Percentiles rank a stretch among this genome's conserved stretches.
phyloP scores from a whole-genome alignment of 2,888 invertebrate genomes.

The Adelphocoris suturalis region DNA sequence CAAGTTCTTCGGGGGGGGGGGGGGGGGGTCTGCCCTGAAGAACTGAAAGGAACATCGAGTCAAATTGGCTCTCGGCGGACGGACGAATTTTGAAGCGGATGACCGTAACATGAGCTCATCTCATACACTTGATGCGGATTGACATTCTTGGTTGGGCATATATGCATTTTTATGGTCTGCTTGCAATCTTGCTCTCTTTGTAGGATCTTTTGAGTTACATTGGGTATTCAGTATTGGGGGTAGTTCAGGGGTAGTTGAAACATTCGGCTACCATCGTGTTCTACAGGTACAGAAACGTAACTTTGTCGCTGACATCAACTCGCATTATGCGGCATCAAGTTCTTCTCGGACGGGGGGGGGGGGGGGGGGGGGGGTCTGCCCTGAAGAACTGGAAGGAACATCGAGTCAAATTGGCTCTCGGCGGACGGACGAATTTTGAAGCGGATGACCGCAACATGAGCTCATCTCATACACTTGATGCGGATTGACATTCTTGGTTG shows the following conservation, averaged over 20 bases:
- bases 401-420: not conserved
- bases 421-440: not conserved
- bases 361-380: not conserved
- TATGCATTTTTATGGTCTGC: not conserved
- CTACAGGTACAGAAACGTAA: too few species aligned
- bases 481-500: not conserved
- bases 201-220: not conserved
- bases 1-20: not conserved
- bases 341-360: not conserved
- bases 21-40: not conserved
- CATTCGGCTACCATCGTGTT: too few species aligned
- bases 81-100: not conserved
- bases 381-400: not conserved
- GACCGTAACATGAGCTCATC: not conserved
- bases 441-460: not conserved
- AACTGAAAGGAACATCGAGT: not conserved
- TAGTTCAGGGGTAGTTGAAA: too few species aligned
- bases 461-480: not conserved
- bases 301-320: too few species aligned
- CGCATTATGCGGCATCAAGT: conserved; percentile 37
- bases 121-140: not conserved
- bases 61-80: not conserved
- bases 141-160: not conserved
- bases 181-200: not conserved
- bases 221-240: too few species aligned